Evolutionary conservation across 2,888 invertebrate species (phyloP).

Genomic region (Antitype chi): DNA sequence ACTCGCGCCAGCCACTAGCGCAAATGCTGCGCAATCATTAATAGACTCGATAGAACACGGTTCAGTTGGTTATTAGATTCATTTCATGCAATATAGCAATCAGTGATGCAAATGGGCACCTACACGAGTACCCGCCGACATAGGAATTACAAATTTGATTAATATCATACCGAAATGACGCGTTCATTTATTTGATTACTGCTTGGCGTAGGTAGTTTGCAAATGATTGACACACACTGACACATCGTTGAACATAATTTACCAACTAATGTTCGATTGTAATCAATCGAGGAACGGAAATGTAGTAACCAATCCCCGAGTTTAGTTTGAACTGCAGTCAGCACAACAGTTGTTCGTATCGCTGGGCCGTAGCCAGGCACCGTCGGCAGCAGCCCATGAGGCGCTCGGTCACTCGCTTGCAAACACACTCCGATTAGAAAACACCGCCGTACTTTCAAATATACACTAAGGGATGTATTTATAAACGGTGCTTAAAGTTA

Average conservation of each 20-base stretch:
- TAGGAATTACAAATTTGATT: conserved; percentile 19
- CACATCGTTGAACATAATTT: background rate
- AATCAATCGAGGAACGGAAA: conserved; percentile 7
- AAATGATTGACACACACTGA: background rate
- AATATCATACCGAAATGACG: conserved; percentile 1
- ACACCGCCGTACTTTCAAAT: conserved; percentile 16
- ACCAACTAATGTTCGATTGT: background rate
- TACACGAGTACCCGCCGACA: conserved; percentile 1
- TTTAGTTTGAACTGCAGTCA: background rate
- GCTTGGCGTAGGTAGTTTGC: background rate
- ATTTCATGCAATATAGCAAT: conserved; percentile 36
- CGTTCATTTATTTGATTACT: background rate
- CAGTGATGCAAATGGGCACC: conserved; percentile 28
- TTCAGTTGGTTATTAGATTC: conserved; percentile 44
- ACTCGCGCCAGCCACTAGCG: conserved; percentile 18
- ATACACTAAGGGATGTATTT: background rate
- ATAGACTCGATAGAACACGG: conserved; percentile 24
- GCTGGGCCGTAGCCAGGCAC: background rate
- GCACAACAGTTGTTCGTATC: background rate
- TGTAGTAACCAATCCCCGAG: background rate
- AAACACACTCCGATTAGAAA: conserved; percentile 17
- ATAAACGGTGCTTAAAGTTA: no score
- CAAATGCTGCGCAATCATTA: conserved; percentile 13
- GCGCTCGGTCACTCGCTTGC: background rate
- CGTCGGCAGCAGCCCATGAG: background rate